Conservation (phyloP, 2,797 vertebrate species). For the Pteropus rufus region DNA sequence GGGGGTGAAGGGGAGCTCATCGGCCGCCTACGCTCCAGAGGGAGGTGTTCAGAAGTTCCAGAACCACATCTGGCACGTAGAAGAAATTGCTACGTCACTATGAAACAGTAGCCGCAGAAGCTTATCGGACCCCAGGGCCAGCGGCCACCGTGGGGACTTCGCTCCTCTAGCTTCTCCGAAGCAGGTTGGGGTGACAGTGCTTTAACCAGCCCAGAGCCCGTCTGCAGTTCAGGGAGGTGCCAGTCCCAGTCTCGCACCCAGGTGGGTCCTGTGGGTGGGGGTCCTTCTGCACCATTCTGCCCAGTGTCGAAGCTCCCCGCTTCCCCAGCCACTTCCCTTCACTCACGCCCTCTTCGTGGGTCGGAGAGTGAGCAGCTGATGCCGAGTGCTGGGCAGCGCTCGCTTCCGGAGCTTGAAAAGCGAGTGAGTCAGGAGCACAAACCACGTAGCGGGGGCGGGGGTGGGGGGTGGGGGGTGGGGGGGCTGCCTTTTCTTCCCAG, state of each 20-base stretch:
- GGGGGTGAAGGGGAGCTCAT: neutral
- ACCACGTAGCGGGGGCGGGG: no score
- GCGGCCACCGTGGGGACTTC: neutral
- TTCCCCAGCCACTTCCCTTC: neutral
- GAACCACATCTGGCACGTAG: neutral
- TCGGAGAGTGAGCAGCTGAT: neutral
- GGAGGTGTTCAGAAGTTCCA: neutral
- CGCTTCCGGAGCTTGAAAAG: no score
- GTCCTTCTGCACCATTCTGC: neutral
- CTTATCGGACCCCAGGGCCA: neutral
- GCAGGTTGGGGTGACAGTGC: neutral
- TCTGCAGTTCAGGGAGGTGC: neutral
- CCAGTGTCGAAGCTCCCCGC: neutral
- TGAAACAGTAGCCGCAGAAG: neutral
- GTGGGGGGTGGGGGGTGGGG: neutral
- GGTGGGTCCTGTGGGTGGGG: neutral
- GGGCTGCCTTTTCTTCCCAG: neutral
- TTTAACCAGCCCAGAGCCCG: neutral
- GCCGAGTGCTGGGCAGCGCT: no score
- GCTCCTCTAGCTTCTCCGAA: neutral
- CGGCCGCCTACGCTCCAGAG: no score
- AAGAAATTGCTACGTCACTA: neutral
- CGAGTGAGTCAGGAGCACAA: no score
- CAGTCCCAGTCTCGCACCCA: neutral
- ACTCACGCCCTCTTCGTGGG: neutral